phyloP scores from a whole-genome alignment of 1,140 invertebrate genomes.

The Hylaeus anthracinus region DNA sequence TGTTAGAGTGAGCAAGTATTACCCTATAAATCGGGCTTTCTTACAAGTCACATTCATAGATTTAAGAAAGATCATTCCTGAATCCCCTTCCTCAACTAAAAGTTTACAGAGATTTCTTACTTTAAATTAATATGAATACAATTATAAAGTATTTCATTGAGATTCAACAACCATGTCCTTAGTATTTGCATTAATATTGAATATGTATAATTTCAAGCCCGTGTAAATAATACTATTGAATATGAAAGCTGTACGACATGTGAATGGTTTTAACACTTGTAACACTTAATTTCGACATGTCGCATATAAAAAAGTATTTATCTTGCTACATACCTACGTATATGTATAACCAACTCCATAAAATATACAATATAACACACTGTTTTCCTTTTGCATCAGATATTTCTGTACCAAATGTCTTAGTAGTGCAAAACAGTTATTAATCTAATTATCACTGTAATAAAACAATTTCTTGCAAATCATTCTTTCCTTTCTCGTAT shows the following conservation, averaged over 20 bases:
- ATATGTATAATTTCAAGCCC: conserved; percentile 35
- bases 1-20: conserved; percentile 66
- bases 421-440: conserved; percentile 42
- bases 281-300: conserved; percentile 41
- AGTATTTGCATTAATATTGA: conserved; percentile 14
- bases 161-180: conserved; percentile 45
- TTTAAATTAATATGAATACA: conserved; percentile 44
- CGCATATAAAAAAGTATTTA: conserved; percentile 37
- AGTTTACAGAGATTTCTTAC: conserved; percentile 30
- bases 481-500: conserved; percentile 58
- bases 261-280: neutral
- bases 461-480: conserved; percentile 51
- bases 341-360: conserved; percentile 49
- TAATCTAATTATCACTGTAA: conserved; percentile 53
- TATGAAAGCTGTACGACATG: conserved; percentile 35
- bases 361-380: conserved; percentile 53
- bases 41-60: conserved; percentile 46
- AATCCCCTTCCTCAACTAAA: conserved; percentile 31
- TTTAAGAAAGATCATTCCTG: conserved; percentile 32
- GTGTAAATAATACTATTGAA: conserved; percentile 43
- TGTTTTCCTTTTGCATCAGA: conserved; percentile 45
- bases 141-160: conserved; percentile 34
- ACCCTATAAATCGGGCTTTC: conserved; percentile 55
- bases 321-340: conserved; percentile 49
- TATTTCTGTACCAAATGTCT: conserved; percentile 40